These are phyloP conservation scores for Leucophora obtusa DNA, from an alignment of 2,888 invertebrate species.

Conservation along the genomic window DNA sequence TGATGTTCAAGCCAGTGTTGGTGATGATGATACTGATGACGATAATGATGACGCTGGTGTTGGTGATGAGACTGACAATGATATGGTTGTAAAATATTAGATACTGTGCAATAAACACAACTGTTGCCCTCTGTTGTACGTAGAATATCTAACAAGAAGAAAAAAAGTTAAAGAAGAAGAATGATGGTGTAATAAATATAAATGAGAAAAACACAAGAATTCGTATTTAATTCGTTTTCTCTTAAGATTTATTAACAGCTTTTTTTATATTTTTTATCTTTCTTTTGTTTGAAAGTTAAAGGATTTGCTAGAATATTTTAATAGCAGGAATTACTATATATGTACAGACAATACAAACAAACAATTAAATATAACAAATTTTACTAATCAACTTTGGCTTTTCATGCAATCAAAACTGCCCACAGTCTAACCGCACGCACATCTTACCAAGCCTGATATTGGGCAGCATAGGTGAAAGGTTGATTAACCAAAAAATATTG, in stretches of 20 bases:
- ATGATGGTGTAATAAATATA: slow-evolving; percentile 43
- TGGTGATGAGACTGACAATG: slow-evolving; percentile 5
- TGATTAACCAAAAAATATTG: slow-evolving; percentile 69
- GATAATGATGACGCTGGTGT: not conserved
- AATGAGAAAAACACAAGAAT: slow-evolving; percentile 18
- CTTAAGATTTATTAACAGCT: slow-evolving; percentile 37
- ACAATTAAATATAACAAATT: slow-evolving; percentile 26
- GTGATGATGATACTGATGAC: not conserved
- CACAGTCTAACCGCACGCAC: not conserved
- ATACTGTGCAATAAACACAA: slow-evolving; percentile 23
- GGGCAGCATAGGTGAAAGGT: slow-evolving; percentile 68
- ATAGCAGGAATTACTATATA: not conserved
- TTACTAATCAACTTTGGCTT: slow-evolving; percentile 14
- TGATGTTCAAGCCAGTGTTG: slow-evolving; percentile 1
- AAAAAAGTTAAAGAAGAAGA: not conserved
- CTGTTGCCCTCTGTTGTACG: slow-evolving; percentile 19
- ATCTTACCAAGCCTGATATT: slow-evolving; percentile 68
- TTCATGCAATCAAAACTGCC: no score
- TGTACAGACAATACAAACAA: slow-evolving; percentile 7
- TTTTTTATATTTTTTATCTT: not conserved
- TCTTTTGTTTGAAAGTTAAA: slow-evolving; percentile 2
- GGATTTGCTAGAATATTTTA: not conserved
- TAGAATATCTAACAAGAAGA: not conserved
- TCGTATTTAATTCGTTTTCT: slow-evolving; percentile 46
- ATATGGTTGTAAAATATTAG: slow-evolving; percentile 9